phyloP scores from a whole-genome alignment of 2,797 vertebrate species.

The Acipenser ruthenus region DNA sequence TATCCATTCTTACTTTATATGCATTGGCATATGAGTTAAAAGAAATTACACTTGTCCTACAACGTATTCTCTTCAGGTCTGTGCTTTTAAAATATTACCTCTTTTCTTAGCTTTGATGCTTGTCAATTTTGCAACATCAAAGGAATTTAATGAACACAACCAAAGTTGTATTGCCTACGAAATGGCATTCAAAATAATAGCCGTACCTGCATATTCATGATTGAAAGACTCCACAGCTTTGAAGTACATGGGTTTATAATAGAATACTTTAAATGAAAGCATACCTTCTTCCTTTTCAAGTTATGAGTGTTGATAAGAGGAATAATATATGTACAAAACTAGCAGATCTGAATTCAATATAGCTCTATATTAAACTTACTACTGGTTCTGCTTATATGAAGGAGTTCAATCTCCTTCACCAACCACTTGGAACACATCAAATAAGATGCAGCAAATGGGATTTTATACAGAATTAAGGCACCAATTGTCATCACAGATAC shows the following conservation, averaged over 20 bases:
- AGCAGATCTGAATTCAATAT: no score
- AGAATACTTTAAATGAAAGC: neutral
- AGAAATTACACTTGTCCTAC: neutral
- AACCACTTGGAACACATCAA: no score
- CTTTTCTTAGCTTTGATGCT: conserved; percentile 4
- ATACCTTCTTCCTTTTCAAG: neutral
- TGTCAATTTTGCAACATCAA: conserved; percentile 4
- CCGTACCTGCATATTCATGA: conserved; percentile 2
- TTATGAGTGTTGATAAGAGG: neutral
- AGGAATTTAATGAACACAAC: conserved; percentile 1
- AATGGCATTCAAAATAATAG: neutral
- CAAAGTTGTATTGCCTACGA: neutral
- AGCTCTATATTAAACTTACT: no score
- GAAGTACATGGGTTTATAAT: neutral
- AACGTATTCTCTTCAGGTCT: neutral
- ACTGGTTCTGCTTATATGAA: no score
- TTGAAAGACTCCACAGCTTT: neutral
- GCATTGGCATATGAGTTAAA: no score
- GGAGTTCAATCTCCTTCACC: no score
- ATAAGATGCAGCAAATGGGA: no score
- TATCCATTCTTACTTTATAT: no score
- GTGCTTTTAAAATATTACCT: neutral
- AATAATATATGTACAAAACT: no score
- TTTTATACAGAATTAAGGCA: no score
- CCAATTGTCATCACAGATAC: no score